Evolutionary conservation across 2,113 vertebrate genomes (phyloP), one percentile per base, ranked within the genome.

Genomic region (Leiothrix lutea): DNA sequence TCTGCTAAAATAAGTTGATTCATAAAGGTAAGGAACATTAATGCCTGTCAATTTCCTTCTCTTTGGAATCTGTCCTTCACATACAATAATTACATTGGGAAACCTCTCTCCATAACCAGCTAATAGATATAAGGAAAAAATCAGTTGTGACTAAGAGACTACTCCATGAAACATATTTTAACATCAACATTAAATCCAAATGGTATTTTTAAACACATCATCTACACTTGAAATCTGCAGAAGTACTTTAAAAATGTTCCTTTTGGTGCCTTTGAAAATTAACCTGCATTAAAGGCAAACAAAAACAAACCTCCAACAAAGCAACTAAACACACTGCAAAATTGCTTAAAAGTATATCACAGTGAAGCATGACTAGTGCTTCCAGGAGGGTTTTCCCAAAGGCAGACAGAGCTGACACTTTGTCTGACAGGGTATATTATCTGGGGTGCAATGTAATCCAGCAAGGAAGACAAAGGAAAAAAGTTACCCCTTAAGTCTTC

Each of bases 11-110:
- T 7, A 94, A 92, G 86, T 86, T 93, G 93, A 94, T 89, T 96
- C 95, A 92, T 89, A 88, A 65, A 88, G 93, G 95, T 84, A 94
- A 66, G 54, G 82, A 95, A 92, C 64, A 92, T 40, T 77, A 19
- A 57, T 31, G 74, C 71, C 61, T 21, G 42, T 62, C 83, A 84
- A 36, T 86, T 72, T 90, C 62, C 95, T 69, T 95, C 54, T 73
- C 70, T 87, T 66, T 87, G 66, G 58, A 93, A 81, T 80, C 19
- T 35, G 29, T 67, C 25, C 45, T 80, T 86, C 75, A 65, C 15
- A 57, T 29, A 74, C 19, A 64, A 31, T 33, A 88, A 81, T 67
- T 88, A 47, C 12, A 81, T 9, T 1, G 7, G 47, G 80, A 93
- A 94, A 86, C 14, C 26, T 80, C 38, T 42, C 50, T 69, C 38